A percentile compares a stretch with the other conserved stretches of the same genome.
These are phyloP conservation scores for Sesia bembeciformis DNA, from an alignment of 2,888 invertebrate genomes.

Conservation along the genomic window DNA sequence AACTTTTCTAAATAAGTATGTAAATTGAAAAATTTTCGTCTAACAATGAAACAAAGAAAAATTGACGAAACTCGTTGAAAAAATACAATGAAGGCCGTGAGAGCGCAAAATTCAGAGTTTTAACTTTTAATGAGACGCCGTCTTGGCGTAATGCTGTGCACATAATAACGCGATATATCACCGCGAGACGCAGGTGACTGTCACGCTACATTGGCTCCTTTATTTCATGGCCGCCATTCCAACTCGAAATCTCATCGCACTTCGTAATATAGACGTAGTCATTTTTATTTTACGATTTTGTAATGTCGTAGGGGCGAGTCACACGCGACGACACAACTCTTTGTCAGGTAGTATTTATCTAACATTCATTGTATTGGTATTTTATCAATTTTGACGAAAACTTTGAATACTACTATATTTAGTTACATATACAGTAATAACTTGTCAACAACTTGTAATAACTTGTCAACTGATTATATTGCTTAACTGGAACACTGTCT, in stretches of 20 bases:
- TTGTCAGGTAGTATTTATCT: no score
- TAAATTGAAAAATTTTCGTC: slow-evolving; percentile 42
- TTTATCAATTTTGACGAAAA: no score
- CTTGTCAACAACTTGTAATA: no score
- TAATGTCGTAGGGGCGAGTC: slow-evolving; percentile 26
- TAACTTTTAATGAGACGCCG: slow-evolving; percentile 39
- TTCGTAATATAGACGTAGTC: slow-evolving; percentile 27
- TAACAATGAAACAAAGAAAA: slow-evolving; percentile 28
- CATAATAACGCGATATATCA: slow-evolving; percentile 36
- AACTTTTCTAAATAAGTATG: no score
- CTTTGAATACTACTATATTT: no score
- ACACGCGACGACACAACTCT: background rate
- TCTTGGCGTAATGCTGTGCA: slow-evolving; percentile 24
- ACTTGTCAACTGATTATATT: no score
- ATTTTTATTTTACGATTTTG: slow-evolving; percentile 48
- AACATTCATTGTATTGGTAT: no score
- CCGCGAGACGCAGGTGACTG: slow-evolving; percentile 32
- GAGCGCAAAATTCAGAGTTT: slow-evolving; percentile 21
- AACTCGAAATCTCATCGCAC: slow-evolving; percentile 34
- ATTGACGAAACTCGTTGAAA: slow-evolving; percentile 26
- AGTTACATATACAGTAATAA: no score
- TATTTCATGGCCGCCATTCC: slow-evolving; percentile 41
- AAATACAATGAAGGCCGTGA: slow-evolving; percentile 28
- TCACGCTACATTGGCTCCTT: slow-evolving; percentile 29
- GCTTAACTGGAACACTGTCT: no score